Percentiles rank a stretch among this genome's conserved stretches.
phyloP scores from a whole-genome alignment of 2,797 vertebrate species.

The Propithecus deckenii region DNA sequence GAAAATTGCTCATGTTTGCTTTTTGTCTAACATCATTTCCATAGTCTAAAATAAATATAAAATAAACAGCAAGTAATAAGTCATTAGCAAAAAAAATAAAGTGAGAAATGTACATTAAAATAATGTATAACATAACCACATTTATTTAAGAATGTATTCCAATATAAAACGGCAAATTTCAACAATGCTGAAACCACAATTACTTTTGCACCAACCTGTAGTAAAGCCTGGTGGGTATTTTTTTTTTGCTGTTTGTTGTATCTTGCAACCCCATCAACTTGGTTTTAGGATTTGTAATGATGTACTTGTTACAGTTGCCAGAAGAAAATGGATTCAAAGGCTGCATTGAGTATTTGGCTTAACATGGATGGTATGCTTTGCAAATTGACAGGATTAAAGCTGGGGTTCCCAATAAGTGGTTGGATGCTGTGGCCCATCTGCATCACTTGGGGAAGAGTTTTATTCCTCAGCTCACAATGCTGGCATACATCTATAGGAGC shows the following conservation, averaged over 20 bases:
- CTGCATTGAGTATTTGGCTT: not conserved
- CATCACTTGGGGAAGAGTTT: not conserved
- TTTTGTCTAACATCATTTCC: no score
- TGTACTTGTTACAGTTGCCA: not conserved
- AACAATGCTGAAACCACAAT: no score
- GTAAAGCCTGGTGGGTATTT: not conserved
- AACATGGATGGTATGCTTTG: not conserved
- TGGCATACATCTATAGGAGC: not conserved
- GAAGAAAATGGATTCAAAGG: not conserved
- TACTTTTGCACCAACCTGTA: no score
- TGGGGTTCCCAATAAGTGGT: not conserved
- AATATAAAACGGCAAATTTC: no score
- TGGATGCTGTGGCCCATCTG: not conserved
- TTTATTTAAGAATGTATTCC: no score
- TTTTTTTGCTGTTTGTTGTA: not conserved
- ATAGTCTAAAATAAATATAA: no score
- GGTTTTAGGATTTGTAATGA: constrained; percentile 10
- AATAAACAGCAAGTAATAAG: no score
- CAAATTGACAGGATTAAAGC: constrained; percentile 5
- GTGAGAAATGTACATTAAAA: no score
- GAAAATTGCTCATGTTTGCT: no score
- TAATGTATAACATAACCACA: no score
- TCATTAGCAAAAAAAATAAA: no score
- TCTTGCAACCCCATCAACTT: not conserved
- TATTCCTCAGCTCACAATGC: not conserved